A percentile compares a stretch with the other conserved stretches of the same genome.
phyloP scores from a whole-genome alignment of 30 jellyfish, hydroid and myxozoan genomes.

The Clytia hemisphaerica region DNA sequence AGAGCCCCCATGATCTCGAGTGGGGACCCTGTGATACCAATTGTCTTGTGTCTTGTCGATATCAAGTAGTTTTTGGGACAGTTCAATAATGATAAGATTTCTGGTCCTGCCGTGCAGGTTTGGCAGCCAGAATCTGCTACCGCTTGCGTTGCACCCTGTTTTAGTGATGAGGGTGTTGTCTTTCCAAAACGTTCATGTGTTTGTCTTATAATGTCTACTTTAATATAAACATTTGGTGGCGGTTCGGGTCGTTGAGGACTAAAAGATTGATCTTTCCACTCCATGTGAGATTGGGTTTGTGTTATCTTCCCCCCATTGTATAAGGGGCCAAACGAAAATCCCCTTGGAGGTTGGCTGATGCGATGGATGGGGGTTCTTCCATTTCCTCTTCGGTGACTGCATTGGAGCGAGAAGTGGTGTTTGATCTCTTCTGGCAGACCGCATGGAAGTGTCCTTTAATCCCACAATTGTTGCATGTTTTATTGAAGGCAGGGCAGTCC shows the following conservation, averaged over 20 bases:
- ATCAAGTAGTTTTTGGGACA: slow-evolving; percentile 7
- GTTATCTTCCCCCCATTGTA: slow-evolving; percentile 6
- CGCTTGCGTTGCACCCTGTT: neutral
- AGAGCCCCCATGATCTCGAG: slow-evolving; percentile 25
- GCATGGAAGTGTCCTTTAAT: neutral
- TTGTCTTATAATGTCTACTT: too few species aligned
- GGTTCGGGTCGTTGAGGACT: neutral
- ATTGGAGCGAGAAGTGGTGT: too few species aligned
- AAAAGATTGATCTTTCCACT: neutral
- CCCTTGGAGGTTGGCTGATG: slow-evolving; percentile 7
- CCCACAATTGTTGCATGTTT: too few species aligned
- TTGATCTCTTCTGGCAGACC: too few species aligned
- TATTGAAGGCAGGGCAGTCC: slow-evolving; percentile 15
- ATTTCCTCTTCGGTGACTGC: too few species aligned
- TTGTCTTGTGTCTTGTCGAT: slow-evolving; percentile 8
- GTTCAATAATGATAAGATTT: neutral
- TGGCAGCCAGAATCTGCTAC: slow-evolving; percentile 23
- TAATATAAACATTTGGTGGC: slow-evolving; percentile 1
- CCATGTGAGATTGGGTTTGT: slow-evolving; percentile 6
- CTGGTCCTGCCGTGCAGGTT: slow-evolving; percentile 33
- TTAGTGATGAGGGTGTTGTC: too few species aligned
- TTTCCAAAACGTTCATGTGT: too few species aligned
- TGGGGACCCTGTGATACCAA: slow-evolving; percentile 11
- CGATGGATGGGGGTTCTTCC: too few species aligned
- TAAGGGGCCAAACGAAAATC: slow-evolving; percentile 8